Evolutionary conservation across 2,888 invertebrate species (phyloP).

Genomic region (Tipula vernalis): DNA sequence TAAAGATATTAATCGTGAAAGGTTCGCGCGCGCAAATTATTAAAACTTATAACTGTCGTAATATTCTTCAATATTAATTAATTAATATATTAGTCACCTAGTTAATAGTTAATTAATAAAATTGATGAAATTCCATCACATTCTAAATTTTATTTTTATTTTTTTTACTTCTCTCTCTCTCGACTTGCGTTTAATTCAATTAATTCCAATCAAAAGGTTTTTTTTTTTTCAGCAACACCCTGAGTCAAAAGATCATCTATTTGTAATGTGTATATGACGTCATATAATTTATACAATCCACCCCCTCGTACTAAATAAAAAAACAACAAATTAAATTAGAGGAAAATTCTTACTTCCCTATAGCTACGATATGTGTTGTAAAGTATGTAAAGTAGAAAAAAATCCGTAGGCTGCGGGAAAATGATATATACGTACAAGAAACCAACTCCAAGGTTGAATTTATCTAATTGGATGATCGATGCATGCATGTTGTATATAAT

Average conservation of each 20-base stretch:
- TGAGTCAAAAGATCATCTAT: background rate
- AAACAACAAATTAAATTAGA: background rate
- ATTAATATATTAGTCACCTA: background rate
- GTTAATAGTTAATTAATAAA: background rate
- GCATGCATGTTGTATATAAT: background rate
- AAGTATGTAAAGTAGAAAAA: background rate
- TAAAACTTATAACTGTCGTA: background rate
- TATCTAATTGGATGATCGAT: background rate
- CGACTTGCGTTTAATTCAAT: background rate
- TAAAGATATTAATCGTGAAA: background rate
- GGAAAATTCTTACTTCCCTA: background rate
- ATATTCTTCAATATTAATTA: background rate
- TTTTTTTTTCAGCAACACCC: background rate
- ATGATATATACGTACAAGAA: background rate
- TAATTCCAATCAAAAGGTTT: background rate
- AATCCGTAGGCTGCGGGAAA: background rate
- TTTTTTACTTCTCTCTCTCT: background rate
- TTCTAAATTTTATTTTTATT: no score
- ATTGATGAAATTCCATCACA: background rate
- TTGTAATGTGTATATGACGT: background rate
- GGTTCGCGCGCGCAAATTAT: background rate
- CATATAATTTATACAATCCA: background rate
- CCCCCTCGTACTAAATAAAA: background rate
- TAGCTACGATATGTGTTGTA: background rate
- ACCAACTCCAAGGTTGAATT: background rate